Evolutionary conservation across 2,888 invertebrate species (phyloP).

Genomic region (Agriotes lineatus): DNA sequence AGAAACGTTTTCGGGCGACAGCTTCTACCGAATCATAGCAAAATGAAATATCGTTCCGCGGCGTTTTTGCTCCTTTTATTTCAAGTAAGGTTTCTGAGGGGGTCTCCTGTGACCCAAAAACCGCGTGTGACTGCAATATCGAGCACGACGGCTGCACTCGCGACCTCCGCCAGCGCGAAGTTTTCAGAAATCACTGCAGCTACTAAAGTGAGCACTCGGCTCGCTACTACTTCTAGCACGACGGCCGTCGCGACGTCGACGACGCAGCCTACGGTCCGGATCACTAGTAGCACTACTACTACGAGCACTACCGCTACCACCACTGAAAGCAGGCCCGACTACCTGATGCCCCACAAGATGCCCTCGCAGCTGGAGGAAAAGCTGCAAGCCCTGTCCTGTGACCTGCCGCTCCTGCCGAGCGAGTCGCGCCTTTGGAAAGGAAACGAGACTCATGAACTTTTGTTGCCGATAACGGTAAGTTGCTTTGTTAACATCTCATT

Average conservation of each 20-base stretch:
- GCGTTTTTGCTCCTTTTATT: slow-evolving; percentile 34
- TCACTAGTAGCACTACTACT: slow-evolving; percentile 13
- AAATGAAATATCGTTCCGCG: slow-evolving; percentile 36
- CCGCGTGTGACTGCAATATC: slow-evolving; percentile 62
- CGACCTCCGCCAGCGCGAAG: slow-evolving; percentile 64
- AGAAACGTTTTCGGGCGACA: slow-evolving; percentile 12
- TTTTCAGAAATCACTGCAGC: slow-evolving; percentile 52
- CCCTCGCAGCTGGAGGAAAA: slow-evolving; percentile 73
- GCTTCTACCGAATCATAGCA: slow-evolving; percentile 20
- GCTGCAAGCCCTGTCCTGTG: slow-evolving; percentile 75
- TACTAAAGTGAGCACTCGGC: not conserved
- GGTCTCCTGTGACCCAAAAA: slow-evolving; percentile 62
- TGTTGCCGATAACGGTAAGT: slow-evolving; percentile 76
- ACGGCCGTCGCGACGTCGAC: slow-evolving; percentile 7
- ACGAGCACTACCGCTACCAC: slow-evolving; percentile 18
- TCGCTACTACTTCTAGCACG: not conserved
- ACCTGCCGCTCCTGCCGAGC: slow-evolving; percentile 74
- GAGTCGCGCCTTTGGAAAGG: slow-evolving; percentile 78
- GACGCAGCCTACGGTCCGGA: slow-evolving; percentile 9
- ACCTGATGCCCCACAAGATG: slow-evolving; percentile 55
- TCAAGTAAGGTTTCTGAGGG: slow-evolving; percentile 33
- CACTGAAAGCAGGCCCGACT: slow-evolving; percentile 32
- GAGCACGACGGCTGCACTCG: slow-evolving; percentile 63
- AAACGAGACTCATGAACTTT: slow-evolving; percentile 79
- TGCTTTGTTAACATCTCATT: slow-evolving; percentile 7